Evolutionary conservation across 2,113 vertebrate species (phyloP), one percentile per base, ranked within the genome.

Genomic region (Loxodonta africana): DNA sequence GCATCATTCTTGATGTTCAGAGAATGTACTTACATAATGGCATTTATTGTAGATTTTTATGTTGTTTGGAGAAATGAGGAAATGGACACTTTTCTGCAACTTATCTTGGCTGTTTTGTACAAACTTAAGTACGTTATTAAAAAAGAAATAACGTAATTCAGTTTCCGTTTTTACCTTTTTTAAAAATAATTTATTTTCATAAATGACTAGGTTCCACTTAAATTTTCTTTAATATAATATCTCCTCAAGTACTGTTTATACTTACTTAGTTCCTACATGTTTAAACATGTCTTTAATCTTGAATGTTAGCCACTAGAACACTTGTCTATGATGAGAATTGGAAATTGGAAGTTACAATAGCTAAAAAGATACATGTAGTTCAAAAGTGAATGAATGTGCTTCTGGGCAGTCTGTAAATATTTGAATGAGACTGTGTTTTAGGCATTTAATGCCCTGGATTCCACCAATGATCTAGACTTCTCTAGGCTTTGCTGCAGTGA

Each of bases 1-100:
- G 95, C 97, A 97, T 98, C 97, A 97, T 93, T 98, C 88, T 94
- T 97, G 95, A 96, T 92, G 76, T 67, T 97, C 91, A 97, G 95
- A 97, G 95, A 97, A 91, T 97, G 76, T 63, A 57, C 86, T 96
- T 98, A 98, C 88, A 87, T 97, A 91, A 89, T 98, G 83, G 81
- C 65, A 95, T 82, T 97, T 95, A 90, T 62, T 96, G 26, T 95
- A 94, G 90, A 90, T 96, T 96, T 53, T 67, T 95, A 37, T 26
- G 10, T 96, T 98, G 92, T 88, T 96, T 95, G 84, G 37, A 90
- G 57, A 96, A 97, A 92, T 93, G 71, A 94, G 10, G 37, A 97
- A 97, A 86, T 94, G 78, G 44, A 60, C 80, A 77, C 15, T 95
- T 96, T 48, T 41, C 26, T 78, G 83, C 60, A 80, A 62, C 71